These are phyloP conservation scores for Parasteatoda tepidariorum DNA, from an alignment of 1,140 invertebrate species.

Conservation along the genomic window DNA sequence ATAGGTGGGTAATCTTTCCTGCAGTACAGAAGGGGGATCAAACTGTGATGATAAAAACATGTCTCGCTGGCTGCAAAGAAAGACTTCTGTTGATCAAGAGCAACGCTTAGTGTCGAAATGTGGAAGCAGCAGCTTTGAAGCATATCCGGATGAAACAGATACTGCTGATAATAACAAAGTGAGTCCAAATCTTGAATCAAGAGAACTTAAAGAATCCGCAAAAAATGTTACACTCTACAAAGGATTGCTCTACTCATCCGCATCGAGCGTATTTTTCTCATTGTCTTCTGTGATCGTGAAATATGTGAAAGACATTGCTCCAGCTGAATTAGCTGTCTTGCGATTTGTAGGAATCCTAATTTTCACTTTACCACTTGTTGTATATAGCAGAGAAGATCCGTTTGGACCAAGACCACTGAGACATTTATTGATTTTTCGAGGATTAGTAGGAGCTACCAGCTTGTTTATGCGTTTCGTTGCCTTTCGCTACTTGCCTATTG, in stretches of 20 bases:
- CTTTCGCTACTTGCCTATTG: conserved; percentile 73
- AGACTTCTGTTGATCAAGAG: conserved; percentile 37
- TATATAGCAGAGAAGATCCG: conserved; percentile 80
- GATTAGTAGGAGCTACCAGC: conserved; percentile 62
- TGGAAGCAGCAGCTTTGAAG: conserved; percentile 20
- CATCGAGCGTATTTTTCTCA: conserved; percentile 87
- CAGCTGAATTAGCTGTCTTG: conserved; percentile 85
- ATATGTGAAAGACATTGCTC: conserved; percentile 76
- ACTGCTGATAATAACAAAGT: conserved; percentile 14
- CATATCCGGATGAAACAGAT: conserved; percentile 42
- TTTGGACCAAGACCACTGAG: conserved; percentile 78
- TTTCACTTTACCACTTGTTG: conserved; percentile 85
- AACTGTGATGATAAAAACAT: conserved; percentile 46
- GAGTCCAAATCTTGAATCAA: background rate
- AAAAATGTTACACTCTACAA: conserved; percentile 57
- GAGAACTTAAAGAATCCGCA: conserved; percentile 11
- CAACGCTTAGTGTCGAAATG: conserved; percentile 39
- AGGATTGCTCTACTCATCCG: conserved; percentile 63
- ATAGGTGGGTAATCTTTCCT: conserved; percentile 42
- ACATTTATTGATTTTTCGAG: conserved; percentile 60
- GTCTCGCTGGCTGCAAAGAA: conserved; percentile 51
- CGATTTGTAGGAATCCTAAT: conserved; percentile 84
- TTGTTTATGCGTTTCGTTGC: conserved; percentile 74
- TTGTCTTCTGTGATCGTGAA: conserved; percentile 90
- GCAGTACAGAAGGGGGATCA: conserved; percentile 9